Evolutionary conservation across 1,140 invertebrate species (phyloP), one percentile per base, ranked within the genome.

Genomic region (Anadara kagoshimensis): DNA sequence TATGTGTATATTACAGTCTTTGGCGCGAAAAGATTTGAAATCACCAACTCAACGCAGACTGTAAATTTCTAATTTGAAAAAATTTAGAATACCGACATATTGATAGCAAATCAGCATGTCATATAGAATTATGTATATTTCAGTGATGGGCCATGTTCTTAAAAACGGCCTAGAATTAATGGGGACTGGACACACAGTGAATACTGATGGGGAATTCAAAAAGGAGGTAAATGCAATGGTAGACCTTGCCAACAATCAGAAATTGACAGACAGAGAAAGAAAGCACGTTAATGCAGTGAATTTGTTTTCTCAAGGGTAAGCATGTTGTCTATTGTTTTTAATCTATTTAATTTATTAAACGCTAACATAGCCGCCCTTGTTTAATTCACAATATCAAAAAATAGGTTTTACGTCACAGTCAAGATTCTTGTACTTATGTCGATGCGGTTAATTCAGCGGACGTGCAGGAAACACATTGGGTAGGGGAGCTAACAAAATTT

Each of bases 141-240:
- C 69, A 91, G 91, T 91, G 14, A 90, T 92, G 88, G 91, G 90
- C 41, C 86, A 89, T 65, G 87, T 88, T 43, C 77, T 92, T 29
- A 80, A 83, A 41, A 85, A 91, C 73, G 91, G 90, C 8, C 72
- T 91, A 1, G 86, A 91, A 47, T 69, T 91, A 10, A 78, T 92
- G 12, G 90, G 90, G 1, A 90, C 90, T 36, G 87, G 88, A n/a
- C 69, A 76, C 26, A 86, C 76, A 18, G 78, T 83, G 2, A 49
- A 68, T 22, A 53, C 86, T 22, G 87, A 91, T 69, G 8, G 29
- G 7, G 65, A 80, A 7, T 88, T 90, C 73, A 64, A 78, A 20
- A 65, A 75, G 36, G 80, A 86, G 26, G 78, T 92, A 12, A 76
- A 86, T 11, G 66, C 72, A 20, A 82, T 91, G 78, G 75, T 81